Evolutionary conservation across 2,888 invertebrate genomes (phyloP), one percentile per base, ranked within the genome.

Genomic region (Drosophila setosimentum): DNA sequence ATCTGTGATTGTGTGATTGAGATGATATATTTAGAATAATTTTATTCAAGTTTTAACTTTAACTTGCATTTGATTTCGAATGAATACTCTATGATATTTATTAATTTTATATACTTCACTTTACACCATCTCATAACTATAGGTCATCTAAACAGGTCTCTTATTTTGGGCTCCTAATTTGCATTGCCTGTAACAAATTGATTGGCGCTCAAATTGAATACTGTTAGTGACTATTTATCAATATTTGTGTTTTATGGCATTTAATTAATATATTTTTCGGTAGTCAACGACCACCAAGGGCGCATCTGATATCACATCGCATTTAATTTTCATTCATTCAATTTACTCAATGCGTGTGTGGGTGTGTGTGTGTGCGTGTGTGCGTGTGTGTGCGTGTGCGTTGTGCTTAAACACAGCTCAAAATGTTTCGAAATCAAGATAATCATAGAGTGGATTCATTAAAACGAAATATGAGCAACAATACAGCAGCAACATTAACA

Each of bases 401-500:
- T 66, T 42, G 42, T 45, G 45, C 45, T 80, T 73, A 51, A 77
- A 81, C 57, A 72, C 51, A 64, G 60, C 65, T 57, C 40, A 61
- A 76, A 81, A 69, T 77, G 78, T 87, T 90, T 82, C 89, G 82
- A 89, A 89, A 87, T 90, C 90, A 73, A 83, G 90, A 90, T 87
- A 87, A 83, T 90, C 86, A 90, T 82, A 85, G 79, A 76, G 68
- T 81, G 67, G 80, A 90, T 82, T 89, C 90, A 87, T 87, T 87
- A 90, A 90, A 89, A 76, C 82, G 87, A 90, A 87, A 87, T 90
- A 87, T 87, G 87, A 87, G 76, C 90, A 76, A 55, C 71, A 78
- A 61, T 50, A 45, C 45, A 45, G 45, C 45, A 87, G 76, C 90
- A 76, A 59, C 71, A 78, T 57, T 50, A 57, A 33, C 65, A 68